Evolutionary conservation across 1,140 invertebrate genomes (phyloP).

Genomic region (Limonius californicus): DNA sequence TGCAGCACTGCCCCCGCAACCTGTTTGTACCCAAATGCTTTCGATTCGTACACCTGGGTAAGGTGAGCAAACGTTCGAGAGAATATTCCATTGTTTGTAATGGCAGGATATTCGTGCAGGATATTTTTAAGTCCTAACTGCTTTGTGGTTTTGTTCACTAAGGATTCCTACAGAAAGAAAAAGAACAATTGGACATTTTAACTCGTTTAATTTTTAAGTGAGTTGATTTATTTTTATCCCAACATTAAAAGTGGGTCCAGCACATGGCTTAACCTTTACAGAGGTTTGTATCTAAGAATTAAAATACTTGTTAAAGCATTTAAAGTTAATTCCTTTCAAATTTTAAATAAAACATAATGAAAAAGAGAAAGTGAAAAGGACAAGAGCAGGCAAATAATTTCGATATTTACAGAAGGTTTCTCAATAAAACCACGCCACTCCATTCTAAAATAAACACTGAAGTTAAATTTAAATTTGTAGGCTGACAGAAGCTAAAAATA

Average conservation of each 20-base stretch:
- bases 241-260: too few relatives aligned
- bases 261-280: too few relatives aligned
- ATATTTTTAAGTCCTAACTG: conserved; percentile 59
- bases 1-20: conserved; percentile 62
- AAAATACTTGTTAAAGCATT: too few relatives aligned
- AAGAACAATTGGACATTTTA: too few relatives aligned
- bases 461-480: background rate
- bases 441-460: conserved; percentile 17
- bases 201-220: too few relatives aligned
- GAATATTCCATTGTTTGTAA: conserved; percentile 53
- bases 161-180: conserved; percentile 52
- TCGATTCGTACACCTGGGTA: conserved; percentile 55
- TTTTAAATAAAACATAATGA: too few relatives aligned
- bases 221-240: too few relatives aligned
- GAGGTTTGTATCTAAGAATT: too few relatives aligned
- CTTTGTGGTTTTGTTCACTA: conserved; percentile 53
- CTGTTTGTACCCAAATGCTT: conserved; percentile 60
- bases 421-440: conserved; percentile 29
- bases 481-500: too few relatives aligned
- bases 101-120: conserved; percentile 56
- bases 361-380: too few relatives aligned
- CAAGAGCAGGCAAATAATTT: too few relatives aligned
- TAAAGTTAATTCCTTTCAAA: too few relatives aligned
- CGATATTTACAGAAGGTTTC: conserved; percentile 1
- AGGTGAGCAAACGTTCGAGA: conserved; percentile 59